Conservation (phyloP, 1,140 invertebrate genomes). For the Pemphigus obesinymphae region DNA sequence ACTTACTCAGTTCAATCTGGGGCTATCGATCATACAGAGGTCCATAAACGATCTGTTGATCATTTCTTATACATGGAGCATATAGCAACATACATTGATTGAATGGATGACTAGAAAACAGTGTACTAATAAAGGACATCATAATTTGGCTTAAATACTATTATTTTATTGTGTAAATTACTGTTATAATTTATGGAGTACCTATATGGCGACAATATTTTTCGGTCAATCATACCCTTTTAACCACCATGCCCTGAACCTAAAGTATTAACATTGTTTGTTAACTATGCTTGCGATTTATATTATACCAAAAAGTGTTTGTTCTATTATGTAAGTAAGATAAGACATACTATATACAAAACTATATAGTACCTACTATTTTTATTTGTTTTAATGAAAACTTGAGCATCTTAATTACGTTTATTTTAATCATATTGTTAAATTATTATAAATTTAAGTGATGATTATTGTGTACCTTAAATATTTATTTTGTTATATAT, state of each 20-base stretch:
- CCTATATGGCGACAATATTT: background rate
- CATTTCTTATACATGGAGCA: background rate
- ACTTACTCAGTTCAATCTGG: slow-evolving; percentile 69
- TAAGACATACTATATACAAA: background rate
- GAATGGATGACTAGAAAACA: background rate
- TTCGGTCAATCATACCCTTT: background rate
- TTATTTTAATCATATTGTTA: background rate
- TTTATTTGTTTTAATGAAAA: background rate
- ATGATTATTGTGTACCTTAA: background rate
- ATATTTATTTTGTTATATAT: slow-evolving; percentile 9
- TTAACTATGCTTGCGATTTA: slow-evolving; percentile 5
- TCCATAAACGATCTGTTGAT: slow-evolving; percentile 52
- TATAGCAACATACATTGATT: background rate
- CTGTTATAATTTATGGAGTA: background rate
- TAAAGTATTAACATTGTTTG: background rate
- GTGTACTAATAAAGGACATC: background rate
- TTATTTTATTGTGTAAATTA: slow-evolving; percentile 5
- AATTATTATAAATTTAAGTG: slow-evolving; percentile 15
- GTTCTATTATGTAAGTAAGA: background rate
- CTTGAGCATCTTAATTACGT: background rate
- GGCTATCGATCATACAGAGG: slow-evolving; percentile 67
- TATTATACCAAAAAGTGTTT: slow-evolving; percentile 16
- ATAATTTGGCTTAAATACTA: background rate
- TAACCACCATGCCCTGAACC: background rate
- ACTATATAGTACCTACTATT: too few relatives aligned